Conservation (phyloP, 2,888 invertebrate genomes). For the Amaurobius ferox region DNA sequence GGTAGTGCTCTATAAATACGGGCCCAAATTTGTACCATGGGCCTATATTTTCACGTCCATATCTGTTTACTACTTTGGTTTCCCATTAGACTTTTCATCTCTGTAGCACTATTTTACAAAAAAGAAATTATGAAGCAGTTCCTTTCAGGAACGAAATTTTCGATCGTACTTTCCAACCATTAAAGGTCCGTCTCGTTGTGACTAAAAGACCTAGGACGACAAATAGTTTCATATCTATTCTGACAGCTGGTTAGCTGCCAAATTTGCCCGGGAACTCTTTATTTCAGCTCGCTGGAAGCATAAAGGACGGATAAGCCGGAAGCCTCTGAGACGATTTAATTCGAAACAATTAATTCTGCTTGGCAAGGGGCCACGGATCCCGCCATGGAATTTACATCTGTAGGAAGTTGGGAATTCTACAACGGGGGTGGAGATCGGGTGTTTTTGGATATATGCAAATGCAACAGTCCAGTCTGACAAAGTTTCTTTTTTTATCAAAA, state of each 20-base stretch:
- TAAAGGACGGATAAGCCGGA: conserved; percentile 12
- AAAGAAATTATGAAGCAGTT: too few relatives aligned
- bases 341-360: conserved; percentile 19
- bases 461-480: too few relatives aligned
- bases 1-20: too few relatives aligned
- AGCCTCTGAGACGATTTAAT: conserved; percentile 24
- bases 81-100: too few relatives aligned
- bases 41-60: too few relatives aligned
- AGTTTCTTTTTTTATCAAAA: too few relatives aligned
- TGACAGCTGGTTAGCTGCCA: conserved; percentile 14
- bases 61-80: too few relatives aligned
- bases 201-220: conserved; percentile 1
- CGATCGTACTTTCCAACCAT: not conserved
- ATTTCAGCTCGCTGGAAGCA: conserved; percentile 13
- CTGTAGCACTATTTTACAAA: too few relatives aligned
- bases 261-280: conserved; percentile 12
- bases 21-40: too few relatives aligned
- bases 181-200: not conserved
- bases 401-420: not conserved
- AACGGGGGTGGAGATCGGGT: too few relatives aligned
- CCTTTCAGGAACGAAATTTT: too few relatives aligned
- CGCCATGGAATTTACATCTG: not conserved
- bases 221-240: conserved; percentile 2
- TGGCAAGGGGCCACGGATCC: conserved; percentile 13
- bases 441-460: too few relatives aligned